phyloP scores from a whole-genome alignment of 1,140 invertebrate genomes.

The Macrocentrus cingulum region DNA sequence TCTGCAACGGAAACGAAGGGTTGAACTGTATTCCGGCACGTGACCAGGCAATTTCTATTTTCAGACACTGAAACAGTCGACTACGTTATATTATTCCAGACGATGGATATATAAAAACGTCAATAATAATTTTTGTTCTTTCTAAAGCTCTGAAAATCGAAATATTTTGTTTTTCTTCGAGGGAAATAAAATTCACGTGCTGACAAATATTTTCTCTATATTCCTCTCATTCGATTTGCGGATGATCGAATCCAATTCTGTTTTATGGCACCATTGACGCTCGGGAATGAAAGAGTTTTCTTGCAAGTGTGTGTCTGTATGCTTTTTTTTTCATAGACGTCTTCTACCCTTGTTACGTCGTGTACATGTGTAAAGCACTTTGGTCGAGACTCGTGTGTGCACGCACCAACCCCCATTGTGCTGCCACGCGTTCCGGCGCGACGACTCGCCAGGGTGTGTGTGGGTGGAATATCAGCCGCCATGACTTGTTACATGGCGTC shows the following conservation, averaged over 20 bases:
- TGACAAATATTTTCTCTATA: background rate
- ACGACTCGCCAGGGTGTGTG: constrained; percentile 22
- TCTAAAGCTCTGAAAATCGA: no score
- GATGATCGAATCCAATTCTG: constrained; percentile 7
- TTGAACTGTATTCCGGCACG: constrained; percentile 2
- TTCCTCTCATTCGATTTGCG: background rate
- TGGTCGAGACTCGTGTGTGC: no score
- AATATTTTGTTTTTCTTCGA: no score
- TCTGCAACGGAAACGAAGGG: background rate
- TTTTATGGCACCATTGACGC: background rate
- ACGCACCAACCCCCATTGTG: no score
- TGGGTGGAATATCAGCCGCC: background rate
- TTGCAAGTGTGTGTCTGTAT: background rate
- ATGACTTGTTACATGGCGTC: constrained; percentile 18
- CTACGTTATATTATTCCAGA: no score
- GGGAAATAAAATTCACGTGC: background rate
- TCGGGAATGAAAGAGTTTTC: constrained; percentile 3
- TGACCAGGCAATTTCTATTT: constrained; percentile 11
- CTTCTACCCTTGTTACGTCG: background rate
- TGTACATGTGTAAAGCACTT: no score
- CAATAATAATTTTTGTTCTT: no score
- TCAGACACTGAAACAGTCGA: no score
- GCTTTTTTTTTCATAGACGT: constrained; percentile 1
- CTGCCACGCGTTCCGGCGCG: no score
- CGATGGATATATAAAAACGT: no score